phyloP scores from a whole-genome alignment of 2,888 invertebrate genomes.

The Diarsia brunnea region DNA sequence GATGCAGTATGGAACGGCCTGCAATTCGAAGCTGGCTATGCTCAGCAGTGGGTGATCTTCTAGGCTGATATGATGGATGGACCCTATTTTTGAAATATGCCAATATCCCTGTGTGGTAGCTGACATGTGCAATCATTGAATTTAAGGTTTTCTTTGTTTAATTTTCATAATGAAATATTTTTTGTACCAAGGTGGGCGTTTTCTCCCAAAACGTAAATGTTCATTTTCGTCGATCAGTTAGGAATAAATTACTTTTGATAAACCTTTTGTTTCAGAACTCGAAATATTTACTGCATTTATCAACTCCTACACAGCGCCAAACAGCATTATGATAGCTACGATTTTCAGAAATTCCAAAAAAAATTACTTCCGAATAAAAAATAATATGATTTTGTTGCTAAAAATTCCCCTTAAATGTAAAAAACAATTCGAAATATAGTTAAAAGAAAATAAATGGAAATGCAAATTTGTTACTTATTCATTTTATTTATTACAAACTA shows the following conservation, averaged over 20 bases:
- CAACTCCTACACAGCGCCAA: slow-evolving; percentile 8
- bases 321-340: no score
- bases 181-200: no score
- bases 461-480: background rate
- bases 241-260: background rate
- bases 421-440: background rate
- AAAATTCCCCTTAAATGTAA: no score
- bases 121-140: no score
- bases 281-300: slow-evolving; percentile 18
- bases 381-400: background rate
- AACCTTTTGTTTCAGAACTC: slow-evolving; percentile 22
- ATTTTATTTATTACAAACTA: slow-evolving; percentile 42
- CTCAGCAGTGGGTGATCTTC: no score
- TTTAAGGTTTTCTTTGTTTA: no score
- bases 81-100: no score
- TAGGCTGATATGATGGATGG: no score
- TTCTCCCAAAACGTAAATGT: no score
- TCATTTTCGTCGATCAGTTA: no score
- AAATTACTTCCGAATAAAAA: background rate
- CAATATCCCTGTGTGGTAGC: no score
- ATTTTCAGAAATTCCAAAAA: background rate
- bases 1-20: background rate
- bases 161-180: no score
- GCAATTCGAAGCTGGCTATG: background rate
- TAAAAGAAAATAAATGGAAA: slow-evolving; percentile 28